Conservation (phyloP, 2,797 vertebrate genomes). For the Phalanger gymnotis region DNA sequence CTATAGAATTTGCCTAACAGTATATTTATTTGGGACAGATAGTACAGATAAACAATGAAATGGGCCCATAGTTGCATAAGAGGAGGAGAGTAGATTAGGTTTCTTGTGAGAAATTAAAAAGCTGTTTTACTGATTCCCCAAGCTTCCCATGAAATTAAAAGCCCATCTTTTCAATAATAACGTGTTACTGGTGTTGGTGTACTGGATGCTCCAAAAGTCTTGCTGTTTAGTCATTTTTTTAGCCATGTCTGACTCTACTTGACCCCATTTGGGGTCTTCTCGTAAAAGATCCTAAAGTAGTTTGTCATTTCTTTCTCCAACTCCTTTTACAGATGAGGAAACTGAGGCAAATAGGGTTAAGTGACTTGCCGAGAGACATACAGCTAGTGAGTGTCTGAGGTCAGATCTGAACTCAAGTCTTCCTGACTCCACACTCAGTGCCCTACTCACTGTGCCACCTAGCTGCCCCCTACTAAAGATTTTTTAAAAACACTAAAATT, state of each 20-base stretch:
- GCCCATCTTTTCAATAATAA: background rate
- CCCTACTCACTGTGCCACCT: too few species aligned
- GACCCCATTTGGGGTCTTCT: background rate
- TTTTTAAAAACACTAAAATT: background rate
- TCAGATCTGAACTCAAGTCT: background rate
- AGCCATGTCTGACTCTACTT: background rate
- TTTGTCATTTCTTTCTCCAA: background rate
- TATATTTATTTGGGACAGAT: background rate
- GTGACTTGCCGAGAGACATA: background rate
- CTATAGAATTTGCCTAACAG: background rate
- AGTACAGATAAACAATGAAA: background rate
- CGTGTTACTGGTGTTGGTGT: background rate
- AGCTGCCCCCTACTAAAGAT: background rate
- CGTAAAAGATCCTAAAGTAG: background rate
- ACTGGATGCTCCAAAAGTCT: background rate
- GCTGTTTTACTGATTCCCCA: background rate
- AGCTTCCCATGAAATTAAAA: background rate
- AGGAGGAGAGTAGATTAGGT: background rate
- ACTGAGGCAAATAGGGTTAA: background rate
- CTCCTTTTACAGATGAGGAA: background rate
- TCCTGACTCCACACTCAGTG: too few species aligned
- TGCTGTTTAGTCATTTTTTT: background rate
- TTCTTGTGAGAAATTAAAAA: background rate
- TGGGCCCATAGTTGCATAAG: background rate
- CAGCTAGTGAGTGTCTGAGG: background rate